These are phyloP conservation scores for Meles meles DNA, from an alignment of 2,113 vertebrate genomes.

Conservation along the genomic window DNA sequence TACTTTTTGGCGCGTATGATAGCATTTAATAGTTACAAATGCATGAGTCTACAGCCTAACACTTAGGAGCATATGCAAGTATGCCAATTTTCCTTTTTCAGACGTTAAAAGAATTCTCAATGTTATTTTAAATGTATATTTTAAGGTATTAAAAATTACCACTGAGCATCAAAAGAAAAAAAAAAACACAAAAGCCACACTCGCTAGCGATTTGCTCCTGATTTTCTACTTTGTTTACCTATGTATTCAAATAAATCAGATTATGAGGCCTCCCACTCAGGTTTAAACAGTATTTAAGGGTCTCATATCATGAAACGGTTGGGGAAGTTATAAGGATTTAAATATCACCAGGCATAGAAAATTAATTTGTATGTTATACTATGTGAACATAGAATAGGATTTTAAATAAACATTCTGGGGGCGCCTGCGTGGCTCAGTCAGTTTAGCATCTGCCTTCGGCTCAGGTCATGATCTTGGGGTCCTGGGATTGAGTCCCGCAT, in stretches of 20 bases:
- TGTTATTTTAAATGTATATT: neutral
- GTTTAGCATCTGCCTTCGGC: neutral
- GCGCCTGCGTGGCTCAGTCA: rapidly evolving
- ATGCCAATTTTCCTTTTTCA: neutral
- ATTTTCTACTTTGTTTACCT: neutral
- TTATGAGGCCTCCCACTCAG: too few relatives aligned
- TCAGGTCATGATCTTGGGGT: neutral
- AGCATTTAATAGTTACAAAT: neutral
- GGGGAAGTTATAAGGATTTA: neutral
- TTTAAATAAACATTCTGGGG: neutral
- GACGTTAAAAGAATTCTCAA: neutral
- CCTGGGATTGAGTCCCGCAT: rapidly evolving
- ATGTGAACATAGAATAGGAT: neutral
- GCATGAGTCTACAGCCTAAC: neutral
- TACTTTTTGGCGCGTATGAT: neutral
- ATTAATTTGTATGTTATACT: neutral
- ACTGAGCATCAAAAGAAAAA: neutral
- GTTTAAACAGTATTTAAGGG: neutral
- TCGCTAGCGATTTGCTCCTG: neutral
- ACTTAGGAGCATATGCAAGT: too few relatives aligned
- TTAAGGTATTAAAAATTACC: neutral
- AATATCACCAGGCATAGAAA: neutral
- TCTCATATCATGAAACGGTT: rapidly evolving
- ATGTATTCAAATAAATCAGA: neutral
- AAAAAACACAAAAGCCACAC: too few relatives aligned